phyloP scores from a whole-genome alignment of 2,113 vertebrate species.

The Otocyon megalotis region DNA sequence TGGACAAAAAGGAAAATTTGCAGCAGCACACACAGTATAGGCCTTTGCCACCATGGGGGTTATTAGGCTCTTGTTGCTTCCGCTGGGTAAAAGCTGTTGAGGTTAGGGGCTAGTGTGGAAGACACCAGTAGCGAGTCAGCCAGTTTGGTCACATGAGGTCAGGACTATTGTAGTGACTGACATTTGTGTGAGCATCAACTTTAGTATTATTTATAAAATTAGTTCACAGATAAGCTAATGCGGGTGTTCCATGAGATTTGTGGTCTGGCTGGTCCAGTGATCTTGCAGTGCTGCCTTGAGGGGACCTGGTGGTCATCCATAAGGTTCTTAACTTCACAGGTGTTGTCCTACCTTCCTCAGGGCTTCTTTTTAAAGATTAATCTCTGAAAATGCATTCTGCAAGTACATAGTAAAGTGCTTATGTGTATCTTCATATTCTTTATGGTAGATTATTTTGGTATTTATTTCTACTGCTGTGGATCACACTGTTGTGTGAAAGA shows the following conservation, averaged over 20 bases:
- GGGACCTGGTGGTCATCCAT: neutral
- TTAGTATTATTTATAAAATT: conserved; percentile 8
- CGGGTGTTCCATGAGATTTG: neutral
- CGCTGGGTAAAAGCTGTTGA: neutral
- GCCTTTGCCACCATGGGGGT: neutral
- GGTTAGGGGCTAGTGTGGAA: neutral
- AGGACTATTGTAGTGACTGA: neutral
- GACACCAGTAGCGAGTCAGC: neutral
- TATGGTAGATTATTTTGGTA: conserved; percentile 21
- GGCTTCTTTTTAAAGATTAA: neutral
- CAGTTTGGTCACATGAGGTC: neutral
- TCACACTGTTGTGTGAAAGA: neutral
- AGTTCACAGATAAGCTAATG: neutral
- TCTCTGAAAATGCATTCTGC: conserved; percentile 37
- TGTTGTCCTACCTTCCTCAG: neutral
- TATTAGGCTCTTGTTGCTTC: neutral
- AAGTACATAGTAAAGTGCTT: neutral
- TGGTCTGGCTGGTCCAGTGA: neutral
- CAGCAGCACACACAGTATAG: neutral
- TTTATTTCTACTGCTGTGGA: conserved; percentile 12
- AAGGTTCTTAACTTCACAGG: neutral
- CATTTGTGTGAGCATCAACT: neutral
- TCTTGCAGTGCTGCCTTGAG: neutral
- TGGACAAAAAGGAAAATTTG: neutral
- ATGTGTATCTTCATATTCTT: conserved; percentile 23